These are phyloP conservation scores for Caenorhabditis virilis DNA, from an alignment of 2,888 invertebrate genomes.

Conservation along the genomic window DNA sequence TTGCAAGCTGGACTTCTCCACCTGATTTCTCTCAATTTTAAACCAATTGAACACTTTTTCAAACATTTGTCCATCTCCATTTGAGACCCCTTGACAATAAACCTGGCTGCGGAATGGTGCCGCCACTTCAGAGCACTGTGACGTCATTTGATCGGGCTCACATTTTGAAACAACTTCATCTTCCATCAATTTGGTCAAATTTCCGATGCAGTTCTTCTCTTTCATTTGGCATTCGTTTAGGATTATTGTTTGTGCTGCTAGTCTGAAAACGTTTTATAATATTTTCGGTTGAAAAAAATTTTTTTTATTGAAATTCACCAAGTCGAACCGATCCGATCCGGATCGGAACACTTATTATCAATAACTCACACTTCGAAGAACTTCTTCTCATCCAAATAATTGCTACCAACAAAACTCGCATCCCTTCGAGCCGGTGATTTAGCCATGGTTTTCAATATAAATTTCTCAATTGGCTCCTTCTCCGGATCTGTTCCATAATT, in stretches of 20 bases:
- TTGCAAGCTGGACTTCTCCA: slow-evolving; percentile 55
- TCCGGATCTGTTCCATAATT: slow-evolving; percentile 40
- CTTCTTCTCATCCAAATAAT: slow-evolving; percentile 43
- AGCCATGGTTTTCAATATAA: slow-evolving; percentile 34
- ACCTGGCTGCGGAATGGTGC: slow-evolving; percentile 54
- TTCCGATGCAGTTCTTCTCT: slow-evolving; percentile 37
- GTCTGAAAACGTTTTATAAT: no score
- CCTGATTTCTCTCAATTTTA: slow-evolving; percentile 49
- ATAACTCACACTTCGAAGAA: slow-evolving; percentile 56
- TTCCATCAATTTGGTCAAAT: slow-evolving; percentile 25
- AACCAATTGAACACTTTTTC: slow-evolving; percentile 47
- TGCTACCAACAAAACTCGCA: slow-evolving; percentile 33
- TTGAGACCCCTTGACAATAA: slow-evolving; percentile 62
- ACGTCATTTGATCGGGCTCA: slow-evolving; percentile 17
- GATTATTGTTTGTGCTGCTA: slow-evolving; percentile 14
- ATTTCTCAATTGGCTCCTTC: slow-evolving; percentile 17
- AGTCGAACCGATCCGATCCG: no score
- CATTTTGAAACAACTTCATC: slow-evolving; percentile 43
- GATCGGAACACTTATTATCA: no score
- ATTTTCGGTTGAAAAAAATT: neutral
- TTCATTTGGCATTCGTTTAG: slow-evolving; percentile 32
- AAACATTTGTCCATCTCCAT: slow-evolving; percentile 55
- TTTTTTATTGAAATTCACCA: neutral
- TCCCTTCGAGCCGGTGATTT: slow-evolving; percentile 35
- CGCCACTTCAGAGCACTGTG: slow-evolving; percentile 52